Evolutionary conservation across 2,797 vertebrate genomes (phyloP).

Genomic region (Agapornis canus): DNA sequence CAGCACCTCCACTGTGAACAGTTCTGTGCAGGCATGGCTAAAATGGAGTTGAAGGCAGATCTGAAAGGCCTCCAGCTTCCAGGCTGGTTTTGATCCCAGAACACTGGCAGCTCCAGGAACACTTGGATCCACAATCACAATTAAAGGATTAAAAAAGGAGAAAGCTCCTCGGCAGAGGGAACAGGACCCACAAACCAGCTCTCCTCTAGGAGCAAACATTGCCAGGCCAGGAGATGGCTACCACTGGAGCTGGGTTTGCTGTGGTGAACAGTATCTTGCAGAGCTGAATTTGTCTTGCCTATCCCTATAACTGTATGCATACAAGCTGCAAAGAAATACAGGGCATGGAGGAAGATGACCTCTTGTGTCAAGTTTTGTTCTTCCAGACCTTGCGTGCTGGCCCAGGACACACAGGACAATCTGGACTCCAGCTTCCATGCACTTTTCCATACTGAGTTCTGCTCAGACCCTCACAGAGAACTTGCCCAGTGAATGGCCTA

Average conservation of each 20-base stretch:
- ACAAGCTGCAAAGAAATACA: not conserved
- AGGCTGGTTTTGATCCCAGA: not conserved
- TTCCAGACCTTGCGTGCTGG: not conserved
- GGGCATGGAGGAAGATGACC: not conserved
- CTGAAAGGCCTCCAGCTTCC: not conserved
- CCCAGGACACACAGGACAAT: not conserved
- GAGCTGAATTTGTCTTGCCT: not conserved
- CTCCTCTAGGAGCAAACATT: not conserved
- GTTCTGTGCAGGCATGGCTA: not conserved
- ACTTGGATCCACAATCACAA: not conserved
- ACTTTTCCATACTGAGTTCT: not conserved
- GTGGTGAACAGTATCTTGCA: accelerated
- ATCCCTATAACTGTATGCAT: accelerated
- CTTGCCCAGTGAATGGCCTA: accelerated
- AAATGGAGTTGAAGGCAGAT: not conserved
- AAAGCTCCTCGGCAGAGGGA: not conserved
- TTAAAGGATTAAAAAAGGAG: not conserved
- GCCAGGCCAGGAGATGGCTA: not conserved
- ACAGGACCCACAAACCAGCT: not conserved
- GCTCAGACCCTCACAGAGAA: not conserved
- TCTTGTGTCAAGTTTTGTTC: not conserved
- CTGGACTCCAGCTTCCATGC: not conserved
- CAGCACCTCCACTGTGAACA: not conserved
- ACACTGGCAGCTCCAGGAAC: not conserved
- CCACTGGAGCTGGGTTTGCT: not conserved